Percentiles rank a stretch among this genome's conserved stretches.
These are phyloP conservation scores for Cynocephalus volans DNA, from an alignment of 2,113 vertebrate species.

Conservation along the genomic window DNA sequence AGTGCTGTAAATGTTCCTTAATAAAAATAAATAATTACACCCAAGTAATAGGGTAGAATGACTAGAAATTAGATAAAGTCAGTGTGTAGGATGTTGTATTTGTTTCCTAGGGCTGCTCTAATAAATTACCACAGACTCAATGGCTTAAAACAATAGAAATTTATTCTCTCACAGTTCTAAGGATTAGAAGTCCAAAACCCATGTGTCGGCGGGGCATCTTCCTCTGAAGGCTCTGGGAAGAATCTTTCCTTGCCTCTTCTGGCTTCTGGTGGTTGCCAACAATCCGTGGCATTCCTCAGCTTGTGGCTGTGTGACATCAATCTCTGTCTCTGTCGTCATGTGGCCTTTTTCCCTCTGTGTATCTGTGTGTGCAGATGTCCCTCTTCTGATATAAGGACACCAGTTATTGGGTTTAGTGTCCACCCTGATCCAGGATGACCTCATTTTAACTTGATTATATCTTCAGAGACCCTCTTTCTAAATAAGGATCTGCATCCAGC, in stretches of 20 bases:
- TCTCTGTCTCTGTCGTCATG: background rate
- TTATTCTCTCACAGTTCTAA: background rate
- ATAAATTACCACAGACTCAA: too few relatives aligned
- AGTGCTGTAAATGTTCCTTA: slow-evolving; percentile 31
- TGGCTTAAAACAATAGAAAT: background rate
- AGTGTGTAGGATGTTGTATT: background rate
- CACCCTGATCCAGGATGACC: too few relatives aligned
- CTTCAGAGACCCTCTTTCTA: background rate
- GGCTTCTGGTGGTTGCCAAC: background rate
- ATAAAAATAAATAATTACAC: slow-evolving; percentile 64
- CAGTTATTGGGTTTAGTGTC: background rate
- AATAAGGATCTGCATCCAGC: background rate
- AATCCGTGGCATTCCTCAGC: background rate
- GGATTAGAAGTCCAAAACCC: background rate
- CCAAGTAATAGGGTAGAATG: background rate
- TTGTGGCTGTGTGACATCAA: background rate
- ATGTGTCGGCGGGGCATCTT: background rate
- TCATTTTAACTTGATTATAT: background rate
- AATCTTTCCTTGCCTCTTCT: background rate
- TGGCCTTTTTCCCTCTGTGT: background rate
- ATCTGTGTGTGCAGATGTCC: background rate
- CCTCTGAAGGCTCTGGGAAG: background rate
- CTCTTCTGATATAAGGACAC: background rate
- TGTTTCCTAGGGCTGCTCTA: background rate
- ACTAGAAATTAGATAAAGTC: background rate